Evolutionary conservation across 2,797 vertebrate species (phyloP), one percentile per base, ranked within the genome.

Genomic region (Melanotaenia boesemani): DNA sequence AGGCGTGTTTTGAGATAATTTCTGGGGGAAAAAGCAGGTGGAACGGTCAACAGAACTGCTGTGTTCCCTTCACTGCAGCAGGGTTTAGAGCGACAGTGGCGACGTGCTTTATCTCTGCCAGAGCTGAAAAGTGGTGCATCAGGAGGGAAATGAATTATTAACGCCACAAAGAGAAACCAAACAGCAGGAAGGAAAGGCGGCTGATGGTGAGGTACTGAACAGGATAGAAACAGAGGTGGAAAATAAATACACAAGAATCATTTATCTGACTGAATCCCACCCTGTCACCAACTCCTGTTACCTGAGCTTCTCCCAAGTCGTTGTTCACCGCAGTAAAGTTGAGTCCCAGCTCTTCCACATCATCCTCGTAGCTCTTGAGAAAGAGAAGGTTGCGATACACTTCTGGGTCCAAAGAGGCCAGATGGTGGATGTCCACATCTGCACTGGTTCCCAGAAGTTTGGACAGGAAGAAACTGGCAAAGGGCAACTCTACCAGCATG

Each of bases 311-410:
- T 70, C 98, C 98, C 4, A 99, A 95, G 78, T 99, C 98, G 9
- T 99, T 99, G 94, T 99, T 99, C 74, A 99, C 97, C 79, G 98
- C 95, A 0, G 98, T 99, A 91, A 99, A 99, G 93, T 99, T 99
- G 6, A 99, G 95, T 20, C 98, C 98, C 58, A 99, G 95, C 80
- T 99, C 98, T 85, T 99, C 98, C 77, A 99, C 98, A 0, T 99
- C 98, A 0, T 93, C 98, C 83, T 98, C 97, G 0, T 99, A 99
- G 93, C 98, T 98, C 94, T 99, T 99, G 72, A 99, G 96, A 88
- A 99, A 99, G 67, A 99, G 97, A 39, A 99, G 92, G 77, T 99
- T 99, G 77, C 95, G 95, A 88, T 99, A 99, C 95, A 99, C 97
- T 89, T 99, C 98, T 0, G 98, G 98, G 86, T 99, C 98, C 71